Base-by-base conservation (phyloP, 2,888 invertebrate species). In the Tyria jacobaeae region DNA sequence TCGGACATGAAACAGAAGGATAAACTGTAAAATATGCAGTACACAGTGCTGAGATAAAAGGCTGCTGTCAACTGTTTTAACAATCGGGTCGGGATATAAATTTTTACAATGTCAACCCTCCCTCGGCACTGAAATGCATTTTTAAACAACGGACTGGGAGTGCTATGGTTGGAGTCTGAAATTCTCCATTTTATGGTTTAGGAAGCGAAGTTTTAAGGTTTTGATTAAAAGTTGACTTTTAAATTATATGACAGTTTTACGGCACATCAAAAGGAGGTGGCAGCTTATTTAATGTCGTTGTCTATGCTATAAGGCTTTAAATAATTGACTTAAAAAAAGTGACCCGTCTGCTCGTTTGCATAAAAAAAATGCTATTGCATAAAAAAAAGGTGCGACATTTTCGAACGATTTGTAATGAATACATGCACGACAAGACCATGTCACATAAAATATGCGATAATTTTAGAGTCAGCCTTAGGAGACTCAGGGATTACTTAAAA, bases 81-180 rank as follows among this genome's bases (percentile, higher is more conserved):
- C 78, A 84, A 80, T 77, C 75, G 75, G 83, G 82, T 82, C 81
- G 80, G 64, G 50, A 76, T 73, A 81, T 85, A 85, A 69, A 80
- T 81, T 81, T 83, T 80, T 76, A 78, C 68, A 68, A 62, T 67
- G 71, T 73, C 67, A 68, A 59, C 71, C 66, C 60, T 71, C 75
- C 66, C 67, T 55, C 61, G 61, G 63, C 56, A 64, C 58, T n/a
- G 57, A 54, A 64, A 53, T 82, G 73, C 75, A 79, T 82, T 82
- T 79, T 82, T 74, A 76, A 82, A 64, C 55, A 54, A 66, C 31
- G 14, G 52, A 56, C 54, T 68, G 73, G 68, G 72, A 68, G 58
- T 66, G 66, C 70, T 70, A 75, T 60, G 59, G 65, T 68, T 68
- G 69, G 51, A 31, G 49, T 49, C 59, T 57, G 70, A 66, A 49